Evolutionary conservation across 2,888 invertebrate species (phyloP), one percentile per base, ranked within the genome.

Genomic region (Antheraea assamensis): DNA sequence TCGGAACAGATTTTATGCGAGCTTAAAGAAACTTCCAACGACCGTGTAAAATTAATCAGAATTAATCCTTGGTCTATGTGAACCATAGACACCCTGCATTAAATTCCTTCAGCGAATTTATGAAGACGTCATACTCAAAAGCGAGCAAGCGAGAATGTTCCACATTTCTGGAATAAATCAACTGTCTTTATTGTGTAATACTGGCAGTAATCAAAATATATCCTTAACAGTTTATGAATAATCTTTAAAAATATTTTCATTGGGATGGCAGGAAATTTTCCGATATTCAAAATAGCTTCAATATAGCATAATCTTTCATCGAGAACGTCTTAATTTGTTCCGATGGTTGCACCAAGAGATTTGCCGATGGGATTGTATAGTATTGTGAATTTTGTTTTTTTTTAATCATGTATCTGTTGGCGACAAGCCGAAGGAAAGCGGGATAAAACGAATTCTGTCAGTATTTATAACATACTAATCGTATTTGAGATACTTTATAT

Each of bases 71-170:
- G 30, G 27, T 27, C 0, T 64, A 17, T 64, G 15, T 64, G 55
- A 13, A 47, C 71, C 55, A 42, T 68, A 42, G 71, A 70, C 55
- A 55, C 68, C 74, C 55, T 68, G 24, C 13, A 13, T 4, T n/a
- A 74, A 68, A 71, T 68, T 47, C 68, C 71, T 68, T 19, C n/a
- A 68, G 55, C 66, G 71, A 73, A 64, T 70, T 74, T 66, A 74
- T 71, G 71, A 71, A 71, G 55, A 55, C 64, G 47, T n/a, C 31
- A 30, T 52, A n/a, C 21, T 68, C 68, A 35, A 68, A 68, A 31
- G 68, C 24, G 35, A 30, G 35, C 31, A 66, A 66, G 35, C 21
- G 19, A 68, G 68, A 68, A 68, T 35, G 35, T 35, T 68, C 68
- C 35, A 31, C 68, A 68, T 68, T 68, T 68, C 68, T n/a, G n/a